phyloP scores from a whole-genome alignment of 2,888 invertebrate genomes.

The Chalcosyrphus nemorum region DNA sequence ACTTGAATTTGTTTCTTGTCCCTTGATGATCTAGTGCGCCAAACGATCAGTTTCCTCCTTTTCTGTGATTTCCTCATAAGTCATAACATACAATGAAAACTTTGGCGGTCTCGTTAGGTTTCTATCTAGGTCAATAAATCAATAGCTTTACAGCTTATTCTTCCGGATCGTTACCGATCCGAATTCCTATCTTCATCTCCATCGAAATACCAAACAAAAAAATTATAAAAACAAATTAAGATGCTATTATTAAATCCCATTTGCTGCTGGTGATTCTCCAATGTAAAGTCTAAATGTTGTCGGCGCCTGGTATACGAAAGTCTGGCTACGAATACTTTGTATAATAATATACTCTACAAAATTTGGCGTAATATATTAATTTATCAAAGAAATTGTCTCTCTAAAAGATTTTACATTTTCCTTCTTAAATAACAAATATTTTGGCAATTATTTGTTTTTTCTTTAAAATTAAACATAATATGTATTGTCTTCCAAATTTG shows the following conservation, averaged over 20 bases:
- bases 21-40: too few species aligned
- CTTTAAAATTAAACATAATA: not conserved
- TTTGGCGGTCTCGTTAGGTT: too few species aligned
- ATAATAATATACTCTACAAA: not conserved
- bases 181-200: not conserved
- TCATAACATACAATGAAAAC: too few species aligned
- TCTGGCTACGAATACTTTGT: not conserved
- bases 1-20: too few species aligned
- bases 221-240: slow-evolving; percentile 30
- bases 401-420: not conserved
- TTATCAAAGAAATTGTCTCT: not conserved
- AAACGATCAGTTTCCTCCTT: too few species aligned
- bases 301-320: slow-evolving; percentile 13
- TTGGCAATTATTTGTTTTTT: slow-evolving; percentile 3
- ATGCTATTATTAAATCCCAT: slow-evolving; percentile 35
- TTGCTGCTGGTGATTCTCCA: slow-evolving; percentile 14
- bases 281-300: slow-evolving; percentile 16
- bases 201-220: slow-evolving; percentile 6
- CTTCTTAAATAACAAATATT: not conserved
- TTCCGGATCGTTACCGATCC: not conserved
- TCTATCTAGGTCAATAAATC: not conserved
- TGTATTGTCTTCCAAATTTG: not conserved
- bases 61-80: too few species aligned
- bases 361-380: not conserved
- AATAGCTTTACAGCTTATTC: not conserved